Evolutionary conservation across 2,113 vertebrate species (phyloP).

Genomic region (Bos taurus): ARS-UCD2.0 NC_037353.1:41861001-41861500

Average conservation of each 20-base stretch:
- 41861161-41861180: not conserved
- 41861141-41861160: not conserved
- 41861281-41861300: not conserved
- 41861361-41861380: not conserved
- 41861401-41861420: not conserved
- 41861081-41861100: not conserved
- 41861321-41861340: not conserved
- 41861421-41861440: not conserved
- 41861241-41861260: not conserved
- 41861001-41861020: not conserved
- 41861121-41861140: not conserved
- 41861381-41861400: not conserved
- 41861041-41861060: not conserved
- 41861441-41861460: not conserved
- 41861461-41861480: not conserved
- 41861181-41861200: not conserved
- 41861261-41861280: not conserved
- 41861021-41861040: not conserved
- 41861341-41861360: not conserved
- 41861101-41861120: not conserved
- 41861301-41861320: not conserved
- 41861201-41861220: not conserved
- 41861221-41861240: not conserved
- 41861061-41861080: not conserved
- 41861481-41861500: not conserved